Evolutionary conservation across 1,140 invertebrate genomes (phyloP).

Genomic region (Scaptomyza pallida): DNA sequence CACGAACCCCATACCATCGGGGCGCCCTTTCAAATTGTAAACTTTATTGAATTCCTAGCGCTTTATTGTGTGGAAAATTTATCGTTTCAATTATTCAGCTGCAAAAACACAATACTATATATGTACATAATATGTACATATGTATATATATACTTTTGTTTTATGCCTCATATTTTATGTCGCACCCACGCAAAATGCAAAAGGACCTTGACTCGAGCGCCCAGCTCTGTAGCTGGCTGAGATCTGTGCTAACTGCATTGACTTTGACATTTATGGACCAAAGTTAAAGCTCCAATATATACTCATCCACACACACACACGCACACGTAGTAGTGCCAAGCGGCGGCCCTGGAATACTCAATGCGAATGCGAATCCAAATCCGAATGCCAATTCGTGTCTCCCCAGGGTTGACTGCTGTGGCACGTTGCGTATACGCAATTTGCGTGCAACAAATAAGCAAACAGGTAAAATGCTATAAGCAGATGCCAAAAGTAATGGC

Average conservation of each 20-base stretch:
- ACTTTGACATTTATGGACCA: slow-evolving; percentile 77
- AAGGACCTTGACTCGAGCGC: slow-evolving; percentile 48
- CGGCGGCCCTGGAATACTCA: slow-evolving; percentile 32
- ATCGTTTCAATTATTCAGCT: slow-evolving; percentile 75
- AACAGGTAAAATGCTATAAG: slow-evolving; percentile 13
- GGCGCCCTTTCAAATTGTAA: slow-evolving; percentile 60
- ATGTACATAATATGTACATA: neutral
- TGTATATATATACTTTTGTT: slow-evolving; percentile 18
- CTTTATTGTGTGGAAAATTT: slow-evolving; percentile 79
- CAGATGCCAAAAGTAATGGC: slow-evolving; percentile 24
- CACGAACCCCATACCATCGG: too few species aligned
- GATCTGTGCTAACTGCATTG: slow-evolving; percentile 64
- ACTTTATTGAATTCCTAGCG: slow-evolving; percentile 76
- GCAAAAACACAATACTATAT: slow-evolving; percentile 7
- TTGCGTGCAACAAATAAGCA: slow-evolving; percentile 30
- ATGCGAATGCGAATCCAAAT: slow-evolving; percentile 26
- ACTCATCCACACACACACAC: too few species aligned
- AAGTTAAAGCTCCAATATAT: neutral
- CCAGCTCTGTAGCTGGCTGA: slow-evolving; percentile 27
- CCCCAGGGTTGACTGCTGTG: slow-evolving; percentile 10
- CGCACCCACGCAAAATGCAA: slow-evolving; percentile 7
- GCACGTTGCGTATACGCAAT: slow-evolving; percentile 46
- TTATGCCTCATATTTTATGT: slow-evolving; percentile 47
- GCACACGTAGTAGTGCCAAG: neutral
- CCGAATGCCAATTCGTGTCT: slow-evolving; percentile 23